Evolutionary conservation across 2,113 vertebrate genomes (phyloP).

Genomic region (Urocynchramus pylzowi): DNA sequence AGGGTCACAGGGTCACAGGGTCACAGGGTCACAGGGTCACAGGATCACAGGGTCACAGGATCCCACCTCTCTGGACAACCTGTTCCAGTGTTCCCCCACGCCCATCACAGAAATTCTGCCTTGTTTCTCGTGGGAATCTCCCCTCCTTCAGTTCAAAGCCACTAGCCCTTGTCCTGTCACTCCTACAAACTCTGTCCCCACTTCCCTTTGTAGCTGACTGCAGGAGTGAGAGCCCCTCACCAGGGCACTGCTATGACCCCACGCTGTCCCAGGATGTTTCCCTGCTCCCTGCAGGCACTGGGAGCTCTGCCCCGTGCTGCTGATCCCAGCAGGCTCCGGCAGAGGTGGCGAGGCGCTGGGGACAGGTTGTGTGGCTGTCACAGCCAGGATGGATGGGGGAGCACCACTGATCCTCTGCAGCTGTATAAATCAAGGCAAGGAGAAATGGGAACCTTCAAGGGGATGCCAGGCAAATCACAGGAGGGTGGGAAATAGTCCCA

Average conservation of each 20-base stretch:
- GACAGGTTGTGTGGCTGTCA: rapidly evolving
- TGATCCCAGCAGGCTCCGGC: rapidly evolving
- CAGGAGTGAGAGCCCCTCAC: neutral
- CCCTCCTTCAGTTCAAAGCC: neutral
- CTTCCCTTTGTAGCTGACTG: no score
- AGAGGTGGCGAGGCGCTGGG: neutral
- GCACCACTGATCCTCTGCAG: neutral
- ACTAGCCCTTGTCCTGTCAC: rapidly evolving
- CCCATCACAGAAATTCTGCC: neutral
- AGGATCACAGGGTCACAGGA: neutral
- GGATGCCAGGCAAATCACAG: neutral
- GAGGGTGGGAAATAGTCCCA: neutral
- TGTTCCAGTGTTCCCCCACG: neutral
- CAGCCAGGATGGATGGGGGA: neutral
- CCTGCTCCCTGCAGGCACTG: neutral
- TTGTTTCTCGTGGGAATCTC: neutral
- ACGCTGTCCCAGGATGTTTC: rapidly evolving
- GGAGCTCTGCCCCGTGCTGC: neutral
- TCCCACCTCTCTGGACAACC: neutral
- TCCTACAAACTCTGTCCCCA: neutral
- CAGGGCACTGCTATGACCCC: neutral
- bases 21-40: no score
- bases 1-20: no score
- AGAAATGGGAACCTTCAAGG: neutral
- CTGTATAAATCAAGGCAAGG: neutral